A percentile compares a stretch with the other conserved stretches of the same genome.
Conservation (phyloP, 2,888 invertebrate species). For the Apotomis turbidana region DNA sequence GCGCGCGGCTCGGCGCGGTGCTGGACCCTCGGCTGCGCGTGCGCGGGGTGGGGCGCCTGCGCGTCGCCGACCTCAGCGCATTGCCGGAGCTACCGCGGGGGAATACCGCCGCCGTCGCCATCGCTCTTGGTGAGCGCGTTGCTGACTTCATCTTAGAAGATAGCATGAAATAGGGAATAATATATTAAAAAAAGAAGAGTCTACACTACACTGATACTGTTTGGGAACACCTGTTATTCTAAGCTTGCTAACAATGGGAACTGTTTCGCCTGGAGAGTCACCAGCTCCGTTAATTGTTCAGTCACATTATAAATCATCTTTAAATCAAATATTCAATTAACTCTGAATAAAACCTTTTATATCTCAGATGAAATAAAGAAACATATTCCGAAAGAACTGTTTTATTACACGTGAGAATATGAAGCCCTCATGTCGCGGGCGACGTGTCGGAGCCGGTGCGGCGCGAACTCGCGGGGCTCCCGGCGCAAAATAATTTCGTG, state of each 20-base stretch:
- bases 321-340: neutral
- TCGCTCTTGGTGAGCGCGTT: slow-evolving; percentile 64
- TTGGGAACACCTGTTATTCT: no score
- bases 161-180: neutral
- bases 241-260: no score
- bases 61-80: slow-evolving; percentile 61
- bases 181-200: no score
- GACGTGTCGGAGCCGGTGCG: no score
- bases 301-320: no score
- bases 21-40: slow-evolving; percentile 61
- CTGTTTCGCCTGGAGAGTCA: no score
- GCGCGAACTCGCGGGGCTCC: neutral
- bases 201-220: no score
- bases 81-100: slow-evolving; percentile 57
- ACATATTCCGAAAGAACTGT: neutral
- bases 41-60: slow-evolving; percentile 54
- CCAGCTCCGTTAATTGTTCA: no score
- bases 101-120: slow-evolving; percentile 60
- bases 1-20: slow-evolving; percentile 59
- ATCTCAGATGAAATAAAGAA: slow-evolving; percentile 3
- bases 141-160: slow-evolving; percentile 55
- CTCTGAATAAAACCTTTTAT: neutral
- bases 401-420: slow-evolving; percentile 13
- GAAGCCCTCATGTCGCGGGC: slow-evolving; percentile 1
- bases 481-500: slow-evolving; percentile 3